phyloP scores from a whole-genome alignment of 1,140 invertebrate genomes.

The Asobara japonica region DNA sequence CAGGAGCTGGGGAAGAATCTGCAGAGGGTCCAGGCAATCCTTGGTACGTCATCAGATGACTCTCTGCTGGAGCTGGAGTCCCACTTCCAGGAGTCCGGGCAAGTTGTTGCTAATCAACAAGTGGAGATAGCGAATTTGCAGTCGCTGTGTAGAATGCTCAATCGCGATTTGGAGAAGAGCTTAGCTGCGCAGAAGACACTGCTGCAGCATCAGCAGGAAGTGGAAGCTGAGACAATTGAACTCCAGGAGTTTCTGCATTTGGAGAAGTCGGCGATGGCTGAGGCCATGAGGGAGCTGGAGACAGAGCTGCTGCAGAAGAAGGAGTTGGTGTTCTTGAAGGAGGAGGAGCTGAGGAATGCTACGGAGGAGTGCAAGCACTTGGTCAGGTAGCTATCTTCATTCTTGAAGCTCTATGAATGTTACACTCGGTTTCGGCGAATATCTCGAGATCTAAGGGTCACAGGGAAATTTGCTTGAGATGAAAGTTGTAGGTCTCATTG shows the following conservation, averaged over 20 bases:
- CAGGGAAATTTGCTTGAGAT: too few species aligned
- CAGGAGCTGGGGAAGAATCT: slow-evolving; percentile 79
- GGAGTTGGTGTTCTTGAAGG: slow-evolving; percentile 65
- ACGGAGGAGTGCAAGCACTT: slow-evolving; percentile 82
- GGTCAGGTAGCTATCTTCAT: too few species aligned
- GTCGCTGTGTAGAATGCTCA: slow-evolving; percentile 73
- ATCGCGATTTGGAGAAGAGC: slow-evolving; percentile 74
- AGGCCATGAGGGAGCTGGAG: slow-evolving; percentile 81
- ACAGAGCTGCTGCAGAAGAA: slow-evolving; percentile 69
- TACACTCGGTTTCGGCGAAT: too few species aligned
- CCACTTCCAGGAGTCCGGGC: slow-evolving; percentile 78
- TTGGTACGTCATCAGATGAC: slow-evolving; percentile 70
- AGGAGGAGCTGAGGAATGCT: slow-evolving; percentile 72
- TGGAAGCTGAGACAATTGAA: slow-evolving; percentile 76
- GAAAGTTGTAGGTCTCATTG: too few species aligned
- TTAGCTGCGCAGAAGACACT: slow-evolving; percentile 74
- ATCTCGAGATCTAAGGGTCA: too few species aligned
- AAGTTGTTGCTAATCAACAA: slow-evolving; percentile 78
- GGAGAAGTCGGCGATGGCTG: slow-evolving; percentile 77
- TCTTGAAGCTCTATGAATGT: too few species aligned
- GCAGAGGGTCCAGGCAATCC: slow-evolving; percentile 76
- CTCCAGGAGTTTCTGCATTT: slow-evolving; percentile 82
- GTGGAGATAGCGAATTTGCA: slow-evolving; percentile 79
- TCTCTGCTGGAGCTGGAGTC: slow-evolving; percentile 79
- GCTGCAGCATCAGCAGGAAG: slow-evolving; percentile 76